Base-by-base conservation (phyloP, 2,888 invertebrate genomes). In the Zaprionus lineosus region DNA sequence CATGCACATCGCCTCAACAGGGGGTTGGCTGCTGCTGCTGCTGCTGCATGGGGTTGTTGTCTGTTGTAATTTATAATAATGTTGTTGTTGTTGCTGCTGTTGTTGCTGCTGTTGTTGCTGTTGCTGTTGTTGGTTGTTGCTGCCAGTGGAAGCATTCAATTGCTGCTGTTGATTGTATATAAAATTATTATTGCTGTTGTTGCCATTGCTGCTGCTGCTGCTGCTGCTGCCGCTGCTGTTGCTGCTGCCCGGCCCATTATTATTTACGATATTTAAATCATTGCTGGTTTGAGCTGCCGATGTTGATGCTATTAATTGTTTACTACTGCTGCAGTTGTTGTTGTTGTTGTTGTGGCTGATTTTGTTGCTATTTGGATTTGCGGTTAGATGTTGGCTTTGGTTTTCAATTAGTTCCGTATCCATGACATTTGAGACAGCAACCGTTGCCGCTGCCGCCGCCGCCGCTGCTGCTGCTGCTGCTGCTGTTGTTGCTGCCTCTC, bases 1-100 rank as follows among this genome's bases (percentile, higher is more conserved):
- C 88, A 88, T 88, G 46, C 88, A 88, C 88, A 88, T 88, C 33
- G 88, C 88, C 61, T 88, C 88, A 59, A 87, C 84, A 51, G 78
- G 82, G 56, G 78, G 84, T 43, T 72, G 74, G 66, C 46, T 73
- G 68, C 40, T 48, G 74, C 19, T 60, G 72, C 43, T 69, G 74
- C 9, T 64, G 64, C 52, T 50, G 66, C 33, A 46, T 2, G 31
- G 31, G 14, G 34, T 34, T 12, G 34, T 9, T n/a, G 29, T 5
- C 29, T n/a, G n/a, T n/a, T n/a, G n/a, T n/a, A n/a, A n/a, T n/a
- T n/a, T n/a, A n/a, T n/a, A n/a, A n/a, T n/a, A n/a, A n/a, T n/a
- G n/a, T n/a, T n/a, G 67, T 46, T 71, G 68, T 37, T 48, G 74
- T 18, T 59, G 72, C 43, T 72, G 74, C n/a, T 64, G 64, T 51